Percentiles rank a stretch among this genome's conserved stretches.
Conservation (phyloP, 2,797 vertebrate species). For the Anguilla anguilla region DNA sequence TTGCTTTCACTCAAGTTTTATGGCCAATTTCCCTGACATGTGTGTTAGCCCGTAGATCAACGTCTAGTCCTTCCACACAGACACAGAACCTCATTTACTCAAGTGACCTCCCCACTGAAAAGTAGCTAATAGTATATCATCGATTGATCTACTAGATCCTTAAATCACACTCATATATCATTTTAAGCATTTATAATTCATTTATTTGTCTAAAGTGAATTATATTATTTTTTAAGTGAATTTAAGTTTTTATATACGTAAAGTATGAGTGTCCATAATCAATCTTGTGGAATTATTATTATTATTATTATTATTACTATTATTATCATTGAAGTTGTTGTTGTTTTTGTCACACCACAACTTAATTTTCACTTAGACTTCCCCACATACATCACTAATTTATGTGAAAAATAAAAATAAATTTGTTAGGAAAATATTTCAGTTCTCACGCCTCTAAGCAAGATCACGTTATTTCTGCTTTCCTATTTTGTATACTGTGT, state of each 20-base stretch:
- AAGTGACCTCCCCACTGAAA: background rate
- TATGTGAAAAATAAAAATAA: background rate
- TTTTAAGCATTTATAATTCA: background rate
- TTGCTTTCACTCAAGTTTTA: conserved; percentile 6
- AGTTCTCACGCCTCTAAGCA: no score
- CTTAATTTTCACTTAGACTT: background rate
- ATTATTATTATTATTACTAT: no score
- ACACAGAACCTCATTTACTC: background rate
- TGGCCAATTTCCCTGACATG: background rate
- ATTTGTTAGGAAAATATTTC: background rate
- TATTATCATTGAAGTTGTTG: no score
- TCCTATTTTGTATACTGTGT: no score
- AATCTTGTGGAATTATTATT: background rate
- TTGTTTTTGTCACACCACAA: no score
- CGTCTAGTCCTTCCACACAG: background rate
- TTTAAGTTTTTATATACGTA: background rate
- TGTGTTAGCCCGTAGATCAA: background rate
- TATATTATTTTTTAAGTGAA: background rate
- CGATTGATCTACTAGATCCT: background rate
- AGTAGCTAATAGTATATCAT: background rate
- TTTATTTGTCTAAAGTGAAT: background rate
- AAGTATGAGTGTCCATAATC: no score
- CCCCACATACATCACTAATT: background rate
- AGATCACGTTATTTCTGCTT: no score
- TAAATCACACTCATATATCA: background rate